A percentile compares a stretch with the other conserved stretches of the same genome.
phyloP scores from a whole-genome alignment of 92 coral and sea anemone species.

The Meandrina meandrites region DNA sequence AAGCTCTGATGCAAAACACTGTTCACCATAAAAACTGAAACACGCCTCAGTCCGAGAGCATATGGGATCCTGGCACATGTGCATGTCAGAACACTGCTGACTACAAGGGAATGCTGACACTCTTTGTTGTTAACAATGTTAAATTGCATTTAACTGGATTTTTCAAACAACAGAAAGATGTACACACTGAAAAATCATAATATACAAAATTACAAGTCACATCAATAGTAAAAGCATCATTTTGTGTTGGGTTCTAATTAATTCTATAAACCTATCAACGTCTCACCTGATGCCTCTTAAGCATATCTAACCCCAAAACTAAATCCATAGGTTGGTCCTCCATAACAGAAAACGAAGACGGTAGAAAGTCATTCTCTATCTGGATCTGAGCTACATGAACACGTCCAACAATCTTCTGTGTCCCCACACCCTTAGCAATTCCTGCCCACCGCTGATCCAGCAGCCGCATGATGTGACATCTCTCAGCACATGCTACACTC shows the following conservation, averaged over 20 bases:
- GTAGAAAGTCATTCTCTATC: conserved; percentile 91
- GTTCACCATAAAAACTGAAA: too few species aligned
- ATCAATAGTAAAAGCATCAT: too few species aligned
- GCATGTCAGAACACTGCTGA: too few species aligned
- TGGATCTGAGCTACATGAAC: conserved; percentile 98
- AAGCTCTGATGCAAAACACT: too few species aligned
- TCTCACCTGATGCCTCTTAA: conserved; percentile 96
- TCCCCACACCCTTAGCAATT: conserved; percentile 95
- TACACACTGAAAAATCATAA: too few species aligned
- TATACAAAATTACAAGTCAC: too few species aligned
- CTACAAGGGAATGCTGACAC: too few species aligned
- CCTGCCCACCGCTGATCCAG: conserved; percentile 98
- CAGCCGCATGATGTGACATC: conserved; percentile 86
- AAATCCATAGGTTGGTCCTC: conserved; percentile 96
- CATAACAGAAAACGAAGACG: conserved; percentile 93
- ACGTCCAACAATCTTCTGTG: conserved; percentile 96
- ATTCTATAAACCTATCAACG: background rate
- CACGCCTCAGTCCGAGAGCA: too few species aligned
- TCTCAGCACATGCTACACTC: conserved; percentile 97
- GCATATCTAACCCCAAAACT: conserved; percentile 93
- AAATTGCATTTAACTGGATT: too few species aligned
- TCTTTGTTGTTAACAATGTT: too few species aligned
- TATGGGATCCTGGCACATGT: too few species aligned
- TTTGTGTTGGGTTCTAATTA: background rate
- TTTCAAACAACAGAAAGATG: too few species aligned